Evolutionary conservation across 2,888 invertebrate genomes (phyloP).

Genomic region (Luffia ferchaultella): DNA sequence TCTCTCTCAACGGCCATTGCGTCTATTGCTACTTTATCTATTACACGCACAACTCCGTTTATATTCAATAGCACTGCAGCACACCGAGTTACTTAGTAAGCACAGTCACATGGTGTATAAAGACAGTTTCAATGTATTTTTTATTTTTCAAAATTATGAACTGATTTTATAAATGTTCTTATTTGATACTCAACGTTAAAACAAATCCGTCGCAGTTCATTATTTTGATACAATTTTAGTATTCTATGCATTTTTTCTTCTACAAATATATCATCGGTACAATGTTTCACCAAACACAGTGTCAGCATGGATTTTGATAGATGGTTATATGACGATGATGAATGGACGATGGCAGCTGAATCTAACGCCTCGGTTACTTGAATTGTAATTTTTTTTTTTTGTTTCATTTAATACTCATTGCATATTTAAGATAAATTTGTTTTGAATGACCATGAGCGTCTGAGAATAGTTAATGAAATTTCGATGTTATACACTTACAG

Average conservation of each 20-base stretch:
- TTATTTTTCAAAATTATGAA: too few relatives aligned
- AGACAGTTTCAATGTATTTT: slow-evolving; percentile 12
- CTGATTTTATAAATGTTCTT: too few relatives aligned
- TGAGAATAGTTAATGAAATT: slow-evolving; percentile 20
- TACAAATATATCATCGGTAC: too few relatives aligned
- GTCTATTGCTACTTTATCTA: neutral
- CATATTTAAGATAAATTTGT: slow-evolving; percentile 3
- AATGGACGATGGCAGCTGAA: slow-evolving; percentile 42
- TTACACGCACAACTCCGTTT: slow-evolving; percentile 33
- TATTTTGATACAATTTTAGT: too few relatives aligned
- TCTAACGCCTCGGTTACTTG: slow-evolving; percentile 51
- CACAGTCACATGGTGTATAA: slow-evolving; percentile 33
- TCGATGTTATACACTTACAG: slow-evolving; percentile 47
- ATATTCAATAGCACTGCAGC: slow-evolving; percentile 39
- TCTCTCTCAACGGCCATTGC: neutral
- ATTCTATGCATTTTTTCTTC: too few relatives aligned
- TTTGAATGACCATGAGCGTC: slow-evolving; percentile 28
- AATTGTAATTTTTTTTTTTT: neutral
- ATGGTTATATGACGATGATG: slow-evolving; percentile 31
- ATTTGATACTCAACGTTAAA: too few relatives aligned
- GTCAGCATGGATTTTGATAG: slow-evolving; percentile 49
- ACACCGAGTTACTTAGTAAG: slow-evolving; percentile 27
- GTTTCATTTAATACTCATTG: slow-evolving; percentile 2
- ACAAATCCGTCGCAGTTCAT: too few relatives aligned
- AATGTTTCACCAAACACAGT: slow-evolving; percentile 4